A percentile compares a stretch with the other conserved stretches of the same genome.
Conservation (phyloP, 2,888 invertebrate genomes). For the Aphodius granarius region DNA sequence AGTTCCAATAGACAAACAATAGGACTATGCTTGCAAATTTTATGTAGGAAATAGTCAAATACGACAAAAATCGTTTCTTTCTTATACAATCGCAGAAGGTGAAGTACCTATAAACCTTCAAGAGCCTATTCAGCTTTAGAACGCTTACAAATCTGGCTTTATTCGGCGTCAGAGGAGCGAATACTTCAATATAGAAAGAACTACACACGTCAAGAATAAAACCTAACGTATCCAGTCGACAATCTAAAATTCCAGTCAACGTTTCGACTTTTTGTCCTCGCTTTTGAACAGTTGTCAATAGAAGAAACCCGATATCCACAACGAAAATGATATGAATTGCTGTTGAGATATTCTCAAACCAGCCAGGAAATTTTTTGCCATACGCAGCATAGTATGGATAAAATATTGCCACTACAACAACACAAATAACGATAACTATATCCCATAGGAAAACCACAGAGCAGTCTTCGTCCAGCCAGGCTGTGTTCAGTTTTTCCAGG, state of each 20-base stretch:
- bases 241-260: constrained; percentile 51
- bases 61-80: constrained; percentile 43
- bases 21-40: constrained; percentile 57
- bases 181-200: constrained; percentile 57
- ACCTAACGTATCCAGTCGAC: constrained; percentile 55
- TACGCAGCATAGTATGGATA: constrained; percentile 59
- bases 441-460: constrained; percentile 57
- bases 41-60: constrained; percentile 44
- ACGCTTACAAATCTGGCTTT: constrained; percentile 55
- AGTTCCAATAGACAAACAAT: constrained; percentile 58
- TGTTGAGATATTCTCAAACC: constrained; percentile 52
- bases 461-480: constrained; percentile 42
- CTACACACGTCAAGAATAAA: constrained; percentile 59
- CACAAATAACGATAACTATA: constrained; percentile 52
- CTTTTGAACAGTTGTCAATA: constrained; percentile 56
- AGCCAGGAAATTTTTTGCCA: constrained; percentile 51
- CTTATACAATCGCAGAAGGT: constrained; percentile 56
- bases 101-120: constrained; percentile 57
- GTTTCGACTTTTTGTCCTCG: constrained; percentile 48
- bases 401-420: constrained; percentile 53
- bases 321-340: constrained; percentile 53
- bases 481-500: constrained; percentile 30
- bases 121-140: constrained; percentile 58
- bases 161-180: constrained; percentile 45
- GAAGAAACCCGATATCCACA: constrained; percentile 54